Base-by-base conservation (phyloP, 1,140 invertebrate genomes). In the Monomorium pharaonis region DNA sequence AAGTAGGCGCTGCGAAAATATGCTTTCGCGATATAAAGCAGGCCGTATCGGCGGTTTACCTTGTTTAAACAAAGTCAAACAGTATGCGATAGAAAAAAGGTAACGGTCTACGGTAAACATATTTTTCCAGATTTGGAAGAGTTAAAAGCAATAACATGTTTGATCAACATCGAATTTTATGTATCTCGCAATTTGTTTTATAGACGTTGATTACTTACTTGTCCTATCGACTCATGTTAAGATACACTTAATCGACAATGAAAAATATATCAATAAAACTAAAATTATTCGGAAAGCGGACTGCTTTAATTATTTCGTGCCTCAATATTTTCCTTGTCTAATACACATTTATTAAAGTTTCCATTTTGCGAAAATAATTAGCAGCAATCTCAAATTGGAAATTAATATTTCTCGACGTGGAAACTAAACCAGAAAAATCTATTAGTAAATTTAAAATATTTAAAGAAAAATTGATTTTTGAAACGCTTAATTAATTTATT, bases 61-160 rank as follows among this genome's bases (percentile, higher is more conserved):
- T 80, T 80, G 47, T 37, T 80, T 37, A 80, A 80, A 80, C 76
- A 80, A 56, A 70, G 37, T 58, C 78, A 72, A 72, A 81, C 74
- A 56, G 76, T 67, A 62, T 69, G 2, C 30, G 44, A 54, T 27
- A 51, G 33, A 78, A 33, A 78, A 44, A 56, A 67, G 63, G 27
- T 74, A 58, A 44, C 49, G n/a, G 9, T 27, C 16, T 33, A 16
- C 21, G 37, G 51, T 83, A 51, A 83, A 83, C 54, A 58, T 83
- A 83, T 81, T 72, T 83, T 83, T 83, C 51, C 5, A 83, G 54
- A 83, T 58, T 83, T 74, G 24, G 9, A 58, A 83, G 14, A 74
- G 51, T 54, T 58, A 47, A 83, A 83, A 83, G 78, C 78, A 83
- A 74, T 74, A 83, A 83, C 78, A 83, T 44, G 67, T 83, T 83